Base-by-base conservation (phyloP, 2,797 vertebrate genomes). In the Rachycentron canadum region DNA sequence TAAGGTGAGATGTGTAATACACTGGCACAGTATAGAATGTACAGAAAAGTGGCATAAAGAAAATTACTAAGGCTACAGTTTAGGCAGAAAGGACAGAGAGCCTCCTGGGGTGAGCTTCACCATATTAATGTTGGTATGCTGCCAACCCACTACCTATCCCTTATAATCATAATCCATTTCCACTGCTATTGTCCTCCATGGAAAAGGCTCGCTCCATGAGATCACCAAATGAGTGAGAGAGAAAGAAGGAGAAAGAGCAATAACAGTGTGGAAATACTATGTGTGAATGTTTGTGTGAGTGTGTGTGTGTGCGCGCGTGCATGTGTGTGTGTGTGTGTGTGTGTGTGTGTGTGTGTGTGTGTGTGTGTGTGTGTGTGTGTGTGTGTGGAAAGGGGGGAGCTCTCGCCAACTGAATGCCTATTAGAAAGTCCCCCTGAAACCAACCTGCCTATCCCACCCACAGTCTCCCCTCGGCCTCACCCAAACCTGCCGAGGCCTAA, bases 111-210 rank as follows among this genome's bases (percentile, higher is more conserved):
- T 14, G 68, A 53, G 69, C 61, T 78, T 85, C 69, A 53, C 77
- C 79, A 76, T 69, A 81, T 90, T 88, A 90, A 91, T 77, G 74
- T 78, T 85, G 82, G 68, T 76, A 79, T 32, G 38, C 74, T 64
- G 62, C 82, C 83, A 92, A 83, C 65, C 85, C 81, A 60, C 78
- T 71, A 87, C 90, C 88, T 85, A 84, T 90, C 74, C 87, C 91
- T 91, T 85, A 89, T 87, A 91, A 93, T 92, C 86, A 89, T 91
- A 93, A 94, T 93, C 91, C 87, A 94, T 93, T 94, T 93, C 90
- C 91, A 93, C 89, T 80, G 91, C 90, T 87, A 84, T 90, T 92
- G 89, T 91, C 85, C 91, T 93, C 91, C 81, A 84, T 84, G 83
- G 88, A 91, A 88, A 89, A 87, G 81, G 73, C 86, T 87, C 86